Base-by-base conservation (phyloP, 2,888 invertebrate species). In the Leptopilina myrica region DNA sequence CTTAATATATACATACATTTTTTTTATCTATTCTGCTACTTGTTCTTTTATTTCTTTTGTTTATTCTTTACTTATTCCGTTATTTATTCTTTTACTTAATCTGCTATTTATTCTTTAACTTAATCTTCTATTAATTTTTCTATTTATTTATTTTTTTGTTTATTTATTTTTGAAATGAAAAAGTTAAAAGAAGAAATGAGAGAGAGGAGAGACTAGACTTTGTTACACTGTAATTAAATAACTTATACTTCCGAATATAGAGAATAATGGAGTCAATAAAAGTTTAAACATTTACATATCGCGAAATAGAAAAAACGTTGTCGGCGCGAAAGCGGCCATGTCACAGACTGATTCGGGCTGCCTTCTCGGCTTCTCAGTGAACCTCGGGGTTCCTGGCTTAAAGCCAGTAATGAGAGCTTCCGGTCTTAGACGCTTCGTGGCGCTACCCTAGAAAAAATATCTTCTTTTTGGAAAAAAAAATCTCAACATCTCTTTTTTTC, bases 341-440 rank as follows among this genome's bases (percentile, higher is more conserved):
- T 91, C 91, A 90, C 90, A 89, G 89, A 87, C 90, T 86, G 81
- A 84, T 84, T 91, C 91, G 90, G 88, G 86, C 87, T 87, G 90
- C 89, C 90, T 90, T 90, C 88, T 91, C 91, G 91, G 89, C 90
- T 90, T 90, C 88, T 91, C 91, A 91, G 89, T 79, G 84, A 87
- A 87, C 87, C 87, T 91, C 91, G 91, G 88, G 86, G 86, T 86
- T 89, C 89, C 88, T 90, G 90, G 88, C 89, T 82, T 75, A 78
- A 80, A 76, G 89, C 89, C 89, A 90, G 89, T 78, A 75, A 76
- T 79, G 67, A 77, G 59, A 76, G 79, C 75, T 80, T 76, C 46
- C 77, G 75, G 77, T 76, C 33, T 64, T 75, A 77, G 79, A 75
- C 79, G 77, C 77, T 67, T 46, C 78, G 73, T 43, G 66, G 49